Evolutionary conservation across 2,113 vertebrate genomes (phyloP), one percentile per base, ranked within the genome.

Genomic region (Progne subis): DNA sequence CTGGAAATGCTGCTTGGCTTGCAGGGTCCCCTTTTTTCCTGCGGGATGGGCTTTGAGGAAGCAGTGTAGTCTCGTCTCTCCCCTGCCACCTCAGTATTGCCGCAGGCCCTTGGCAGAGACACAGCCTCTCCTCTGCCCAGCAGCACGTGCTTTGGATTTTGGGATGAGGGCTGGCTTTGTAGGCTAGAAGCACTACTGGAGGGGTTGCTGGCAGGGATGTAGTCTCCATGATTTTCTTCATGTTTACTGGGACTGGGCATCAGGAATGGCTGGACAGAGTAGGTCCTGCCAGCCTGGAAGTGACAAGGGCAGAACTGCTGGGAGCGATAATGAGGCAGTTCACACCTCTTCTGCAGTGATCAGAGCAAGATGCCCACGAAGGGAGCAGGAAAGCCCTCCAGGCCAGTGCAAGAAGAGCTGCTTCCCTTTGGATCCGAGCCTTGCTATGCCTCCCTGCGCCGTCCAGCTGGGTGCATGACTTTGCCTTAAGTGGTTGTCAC

Each of bases 221-320:
- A 4, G 34, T 15, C 31, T 34, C 32, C 9, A 14, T 0, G 1
- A 13, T 49, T n/a, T 28, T 43, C 43, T 26, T 24, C 4, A 0
- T 8, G n/a, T 74, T 20, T 14, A 0, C 29, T 53, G 46, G 26
- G 9, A 8, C 17, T 69, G 49, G 72, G 13, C 31, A 29, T 70
- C 34, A 8, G 47, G 23, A 56, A 17, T 43, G 49, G 25, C 15
- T 59, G 75, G 41, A 8, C 20, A 32, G 41, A 15, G 49, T 2
- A 20, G 46, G 19, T 82, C 71, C 50, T 72, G 82, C 47, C 41
- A 68, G n/a, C 43, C 19, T 83, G 31, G 46, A 41, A 32, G 7
- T 71, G 65, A 43, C 34, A 71, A 19, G 41, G 34, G 60, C 65
- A 31, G 32, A 82, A 5, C 53, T 49, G 23, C n/a, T 67, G 26